Evolutionary conservation across 2,113 vertebrate genomes (phyloP).

Genomic region (Symphodus melops): DNA sequence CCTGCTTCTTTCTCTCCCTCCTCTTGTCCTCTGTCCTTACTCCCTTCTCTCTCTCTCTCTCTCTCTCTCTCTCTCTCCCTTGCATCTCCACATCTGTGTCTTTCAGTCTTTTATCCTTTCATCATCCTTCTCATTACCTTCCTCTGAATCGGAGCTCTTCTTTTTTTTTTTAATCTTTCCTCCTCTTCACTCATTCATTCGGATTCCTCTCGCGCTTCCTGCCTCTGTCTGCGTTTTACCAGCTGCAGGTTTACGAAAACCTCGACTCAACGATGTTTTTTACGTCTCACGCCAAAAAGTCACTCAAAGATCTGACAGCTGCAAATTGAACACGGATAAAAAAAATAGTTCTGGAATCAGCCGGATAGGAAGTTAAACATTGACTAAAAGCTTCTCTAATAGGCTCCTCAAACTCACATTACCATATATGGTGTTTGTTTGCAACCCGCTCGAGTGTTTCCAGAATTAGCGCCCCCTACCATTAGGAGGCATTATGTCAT

Average conservation of each 20-base stretch:
- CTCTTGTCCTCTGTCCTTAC: not conserved
- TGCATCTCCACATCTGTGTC: conserved; percentile 53
- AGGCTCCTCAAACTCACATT: too few species aligned
- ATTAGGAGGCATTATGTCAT: too few species aligned
- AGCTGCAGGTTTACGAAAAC: conserved; percentile 26
- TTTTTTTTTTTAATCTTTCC: not conserved
- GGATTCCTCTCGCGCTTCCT: not conserved
- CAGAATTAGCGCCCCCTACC: too few species aligned
- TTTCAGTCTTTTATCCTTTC: conserved; percentile 32
- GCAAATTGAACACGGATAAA: not conserved
- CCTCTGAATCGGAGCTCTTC: not conserved
- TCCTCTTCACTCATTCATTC: conserved; percentile 7
- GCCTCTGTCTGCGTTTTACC: not conserved
- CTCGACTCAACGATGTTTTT: not conserved
- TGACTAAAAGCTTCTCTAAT: too few species aligned
- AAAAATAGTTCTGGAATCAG: too few species aligned
- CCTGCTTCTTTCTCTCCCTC: conserved; percentile 7
- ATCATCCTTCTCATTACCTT: conserved; percentile 16
- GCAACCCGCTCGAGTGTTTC: too few species aligned
- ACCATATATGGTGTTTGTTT: too few species aligned
- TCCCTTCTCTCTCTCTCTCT: not conserved
- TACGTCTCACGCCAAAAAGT: not conserved
- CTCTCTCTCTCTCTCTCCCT: conserved; percentile 33
- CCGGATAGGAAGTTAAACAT: too few species aligned
- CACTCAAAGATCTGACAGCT: not conserved